Conservation (phyloP, 2,797 vertebrate genomes). For the Onychomys torridus region DNA sequence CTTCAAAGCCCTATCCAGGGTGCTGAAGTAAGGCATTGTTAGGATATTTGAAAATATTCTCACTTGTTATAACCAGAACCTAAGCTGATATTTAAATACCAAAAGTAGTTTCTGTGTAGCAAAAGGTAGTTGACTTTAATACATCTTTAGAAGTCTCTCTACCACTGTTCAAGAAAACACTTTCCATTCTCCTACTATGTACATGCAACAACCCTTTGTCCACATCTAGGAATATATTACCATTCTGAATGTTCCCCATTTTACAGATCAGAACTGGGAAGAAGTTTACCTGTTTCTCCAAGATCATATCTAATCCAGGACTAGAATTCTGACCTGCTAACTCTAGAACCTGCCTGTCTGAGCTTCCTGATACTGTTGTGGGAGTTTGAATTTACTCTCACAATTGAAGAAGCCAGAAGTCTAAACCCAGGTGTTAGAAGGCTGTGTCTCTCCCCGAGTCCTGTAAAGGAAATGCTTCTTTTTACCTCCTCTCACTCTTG, state of each 20-base stretch:
- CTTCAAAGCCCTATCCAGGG: background rate
- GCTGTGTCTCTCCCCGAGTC: background rate
- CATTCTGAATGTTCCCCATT: background rate
- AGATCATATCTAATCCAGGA: background rate
- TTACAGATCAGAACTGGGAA: background rate
- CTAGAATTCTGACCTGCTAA: background rate
- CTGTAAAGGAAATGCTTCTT: background rate
- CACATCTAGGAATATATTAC: background rate
- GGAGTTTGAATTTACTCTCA: background rate
- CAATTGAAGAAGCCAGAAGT: background rate
- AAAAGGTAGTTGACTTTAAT: background rate
- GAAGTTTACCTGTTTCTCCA: background rate
- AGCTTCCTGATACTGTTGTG: background rate
- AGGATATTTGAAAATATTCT: background rate
- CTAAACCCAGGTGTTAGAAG: background rate
- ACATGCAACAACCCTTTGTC: background rate
- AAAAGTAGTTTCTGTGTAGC: background rate
- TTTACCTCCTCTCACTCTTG: background rate
- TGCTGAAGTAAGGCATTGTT: background rate
- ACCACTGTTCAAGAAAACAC: background rate
- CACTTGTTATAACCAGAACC: background rate
- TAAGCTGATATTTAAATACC: background rate
- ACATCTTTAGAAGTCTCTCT: background rate
- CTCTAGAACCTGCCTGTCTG: background rate
- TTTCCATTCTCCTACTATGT: background rate